Evolutionary conservation across 2,888 invertebrate genomes (phyloP), one percentile per base, ranked within the genome.

Genomic region (Nomada ruficornis): DNA sequence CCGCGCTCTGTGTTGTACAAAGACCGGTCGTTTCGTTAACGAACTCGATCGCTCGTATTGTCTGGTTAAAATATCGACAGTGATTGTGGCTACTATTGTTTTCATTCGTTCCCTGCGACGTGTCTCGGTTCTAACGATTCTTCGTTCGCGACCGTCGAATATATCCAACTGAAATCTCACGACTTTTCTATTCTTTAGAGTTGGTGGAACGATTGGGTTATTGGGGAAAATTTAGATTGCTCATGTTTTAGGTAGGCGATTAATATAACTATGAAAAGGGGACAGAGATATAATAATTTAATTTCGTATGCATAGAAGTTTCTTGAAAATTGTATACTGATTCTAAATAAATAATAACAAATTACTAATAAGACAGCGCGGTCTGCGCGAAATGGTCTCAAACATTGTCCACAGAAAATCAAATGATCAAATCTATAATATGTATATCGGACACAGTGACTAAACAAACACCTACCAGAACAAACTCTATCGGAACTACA

Each of bases 11-110:
- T 26, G 44, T 18, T 42, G 57, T 70, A 50, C 70, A 68, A 55
- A 44, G 42, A 52, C 13, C 70, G 62, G 70, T 73, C 73, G 73
- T 84, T 85, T 57, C 72, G 77, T 57, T 77, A 84, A 84, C 80
- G 75, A 72, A 83, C 47, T 69, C 63, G 80, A 69, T 77, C 84
- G 68, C 29, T 72, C 83, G 80, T 84, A 81, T 74, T 69, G 63
- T 76, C 73, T 47, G 57, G 63, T 50, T 81, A 71, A 84, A 84
- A 86, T 86, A 86, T 64, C 70, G 76, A 42, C 50, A 36, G 60
- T 57, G 47, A 57, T 70, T 26, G 15, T 2, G 11, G 13, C 18
- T 55, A 23, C 18, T 69, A 59, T 84, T 73, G 82, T 77, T 86
- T 80, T 80, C 73, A 81, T 83, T 76, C 67, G 80, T 77, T 60